Evolutionary conservation across 92 coral and sea anemone species (phyloP), one percentile per base, ranked within the genome.

Genomic region (Montipora capitata): DNA sequence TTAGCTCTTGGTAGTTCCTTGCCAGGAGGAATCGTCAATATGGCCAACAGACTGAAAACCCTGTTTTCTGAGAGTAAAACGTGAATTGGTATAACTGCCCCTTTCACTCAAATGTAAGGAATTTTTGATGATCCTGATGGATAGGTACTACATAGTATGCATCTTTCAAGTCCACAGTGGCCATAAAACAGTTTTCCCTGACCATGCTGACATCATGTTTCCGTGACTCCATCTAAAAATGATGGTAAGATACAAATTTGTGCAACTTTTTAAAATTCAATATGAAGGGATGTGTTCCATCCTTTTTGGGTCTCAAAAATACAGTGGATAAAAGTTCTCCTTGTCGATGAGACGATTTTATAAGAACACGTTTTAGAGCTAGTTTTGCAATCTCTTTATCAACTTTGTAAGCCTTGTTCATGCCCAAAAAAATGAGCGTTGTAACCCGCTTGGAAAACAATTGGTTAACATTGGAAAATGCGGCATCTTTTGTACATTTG

Each of bases 1-100:
- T 57, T 43, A 45, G 40, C 10, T 4, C 61, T 87, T 15, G 3
- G 70, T 78, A 41, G 35, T n/a, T 49, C 69, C 79, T 82, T 87
- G 86, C 74, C 79, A 72, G 35, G 56, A 56, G 39, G 64, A 67
- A 42, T 89, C 89, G 27, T 66, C 75, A 82, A 89, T 76, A 77
- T 82, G 72, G 71, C 84, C 89, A 40, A 75, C 59, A 11, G 89
- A 89, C 57, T 83, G 56, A 43, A 83, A 87, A 66, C 92, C 92
- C 84, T 75, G 67, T 74, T 51, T 70, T 6, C 80, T 87, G 42
- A 74, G 63, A 27, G 79, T 72, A 48, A 64, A 27, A 59, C 15
- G 27, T 59, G 65, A 59, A 59, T 59, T 8, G 38, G 18, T 64
- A n/a, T 10, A n/a, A 64, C 69, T 64, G 69, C 38, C 69, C 69